These are phyloP conservation scores for Euphydryas editha DNA, from an alignment of 2,888 invertebrate genomes.

Conservation along the genomic window DNA sequence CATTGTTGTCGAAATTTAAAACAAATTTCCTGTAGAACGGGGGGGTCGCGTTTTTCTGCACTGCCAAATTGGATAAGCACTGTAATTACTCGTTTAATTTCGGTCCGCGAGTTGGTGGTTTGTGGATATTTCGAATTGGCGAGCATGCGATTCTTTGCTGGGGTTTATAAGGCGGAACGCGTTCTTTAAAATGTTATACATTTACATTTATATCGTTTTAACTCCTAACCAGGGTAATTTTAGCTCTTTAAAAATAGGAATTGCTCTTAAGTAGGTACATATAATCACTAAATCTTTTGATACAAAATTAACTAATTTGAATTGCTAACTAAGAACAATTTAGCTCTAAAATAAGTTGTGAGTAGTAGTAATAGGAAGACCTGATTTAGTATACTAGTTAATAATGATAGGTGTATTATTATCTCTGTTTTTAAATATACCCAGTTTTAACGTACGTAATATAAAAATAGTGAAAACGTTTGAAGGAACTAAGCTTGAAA, in stretches of 20 bases:
- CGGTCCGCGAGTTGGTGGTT: conserved; percentile 54
- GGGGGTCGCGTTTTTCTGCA: conserved; percentile 80
- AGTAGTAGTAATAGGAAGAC: neutral
- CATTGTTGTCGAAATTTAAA: conserved; percentile 84
- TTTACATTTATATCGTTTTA: conserved; percentile 46
- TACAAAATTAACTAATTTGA: neutral
- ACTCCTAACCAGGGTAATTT: conserved; percentile 41
- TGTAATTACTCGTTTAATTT: conserved; percentile 78
- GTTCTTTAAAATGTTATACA: conserved; percentile 44
- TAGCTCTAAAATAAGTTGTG: neutral
- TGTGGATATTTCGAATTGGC: conserved; percentile 64
- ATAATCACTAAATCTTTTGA: conserved; percentile 4
- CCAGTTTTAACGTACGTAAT: neutral
- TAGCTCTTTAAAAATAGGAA: conserved; percentile 18
- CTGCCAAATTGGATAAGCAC: conserved; percentile 82
- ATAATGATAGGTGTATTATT: neutral
- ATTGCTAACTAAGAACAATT: conserved; percentile 1
- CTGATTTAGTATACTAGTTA: neutral
- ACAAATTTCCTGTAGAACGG: conserved; percentile 80
- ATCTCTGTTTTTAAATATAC: neutral
- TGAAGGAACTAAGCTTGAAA: no score
- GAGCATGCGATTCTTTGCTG: conserved; percentile 57
- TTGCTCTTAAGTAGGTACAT: conserved; percentile 11
- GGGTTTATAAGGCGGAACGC: conserved; percentile 68
- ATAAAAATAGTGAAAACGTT: neutral